Evolutionary conservation across 1,140 invertebrate species (phyloP).

Genomic region (Chionoecetes opilio): DNA sequence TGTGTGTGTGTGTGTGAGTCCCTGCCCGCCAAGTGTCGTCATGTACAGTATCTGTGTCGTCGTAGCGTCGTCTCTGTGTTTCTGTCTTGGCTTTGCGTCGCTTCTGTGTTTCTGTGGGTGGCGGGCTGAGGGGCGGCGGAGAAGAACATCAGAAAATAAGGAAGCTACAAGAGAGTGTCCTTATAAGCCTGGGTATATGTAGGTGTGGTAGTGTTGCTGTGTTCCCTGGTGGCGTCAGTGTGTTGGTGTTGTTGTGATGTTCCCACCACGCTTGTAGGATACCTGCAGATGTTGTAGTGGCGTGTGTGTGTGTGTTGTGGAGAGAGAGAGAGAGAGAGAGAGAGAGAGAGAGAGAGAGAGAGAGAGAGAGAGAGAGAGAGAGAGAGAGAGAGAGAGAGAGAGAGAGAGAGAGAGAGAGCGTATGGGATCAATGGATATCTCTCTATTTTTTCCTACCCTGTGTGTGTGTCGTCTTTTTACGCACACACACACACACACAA

Average conservation of each 20-base stretch:
- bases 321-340: background rate
- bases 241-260: background rate
- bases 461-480: no score
- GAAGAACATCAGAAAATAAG: no score
- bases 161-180: no score
- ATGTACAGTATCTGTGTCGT: background rate
- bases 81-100: background rate
- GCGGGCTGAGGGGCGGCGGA: no score
- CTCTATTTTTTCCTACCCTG: no score
- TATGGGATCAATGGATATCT: no score
- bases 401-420: constrained; percentile 13
- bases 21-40: background rate
- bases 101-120: background rate
- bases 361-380: constrained; percentile 49
- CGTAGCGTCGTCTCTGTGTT: background rate
- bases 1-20: background rate
- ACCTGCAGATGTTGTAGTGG: background rate
- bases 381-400: constrained; percentile 33
- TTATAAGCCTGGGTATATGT: no score
- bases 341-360: constrained; percentile 37
- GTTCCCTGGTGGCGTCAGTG: background rate
- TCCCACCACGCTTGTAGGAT: background rate
- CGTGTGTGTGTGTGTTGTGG: background rate
- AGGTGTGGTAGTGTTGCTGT: background rate
- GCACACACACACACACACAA: no score